These are phyloP conservation scores for Chrysolina oricalcia DNA, from an alignment of 2,888 invertebrate species.

Conservation along the genomic window DNA sequence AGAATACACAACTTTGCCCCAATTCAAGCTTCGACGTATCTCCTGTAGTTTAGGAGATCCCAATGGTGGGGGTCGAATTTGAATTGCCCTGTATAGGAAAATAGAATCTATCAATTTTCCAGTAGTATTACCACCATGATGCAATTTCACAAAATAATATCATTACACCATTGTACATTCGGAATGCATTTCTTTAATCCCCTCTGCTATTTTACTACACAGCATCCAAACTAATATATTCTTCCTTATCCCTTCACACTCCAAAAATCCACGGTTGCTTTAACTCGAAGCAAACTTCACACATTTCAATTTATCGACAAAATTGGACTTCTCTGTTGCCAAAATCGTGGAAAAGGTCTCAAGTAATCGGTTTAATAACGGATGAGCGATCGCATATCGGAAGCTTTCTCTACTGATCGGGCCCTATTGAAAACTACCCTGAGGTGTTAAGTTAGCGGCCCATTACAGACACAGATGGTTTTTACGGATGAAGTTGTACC, in stretches of 20 bases:
- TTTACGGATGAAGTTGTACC: slow-evolving; percentile 12
- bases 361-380: slow-evolving; percentile 68
- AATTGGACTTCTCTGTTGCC: slow-evolving; percentile 49
- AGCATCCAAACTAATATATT: slow-evolving; percentile 21
- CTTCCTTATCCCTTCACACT: slow-evolving; percentile 20
- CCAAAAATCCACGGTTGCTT: slow-evolving; percentile 31
- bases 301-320: slow-evolving; percentile 43
- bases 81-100: too few species aligned
- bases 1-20: too few species aligned
- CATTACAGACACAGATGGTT: slow-evolving; percentile 33
- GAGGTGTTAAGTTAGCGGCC: slow-evolving; percentile 55
- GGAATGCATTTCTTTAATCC: background rate
- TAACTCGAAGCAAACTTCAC: slow-evolving; percentile 42
- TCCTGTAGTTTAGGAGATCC: too few species aligned
- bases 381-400: slow-evolving; percentile 64
- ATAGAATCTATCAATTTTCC: too few species aligned
- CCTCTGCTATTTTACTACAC: slow-evolving; percentile 7
- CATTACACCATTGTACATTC: background rate
- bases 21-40: too few species aligned
- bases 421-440: slow-evolving; percentile 59
- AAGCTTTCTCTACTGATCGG: slow-evolving; percentile 64
- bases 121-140: background rate
- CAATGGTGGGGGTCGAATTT: too few species aligned
- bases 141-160: background rate
- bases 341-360: slow-evolving; percentile 60